These are phyloP conservation scores for Goniozus legneri DNA, from an alignment of 1,140 invertebrate species.

Conservation along the genomic window DNA sequence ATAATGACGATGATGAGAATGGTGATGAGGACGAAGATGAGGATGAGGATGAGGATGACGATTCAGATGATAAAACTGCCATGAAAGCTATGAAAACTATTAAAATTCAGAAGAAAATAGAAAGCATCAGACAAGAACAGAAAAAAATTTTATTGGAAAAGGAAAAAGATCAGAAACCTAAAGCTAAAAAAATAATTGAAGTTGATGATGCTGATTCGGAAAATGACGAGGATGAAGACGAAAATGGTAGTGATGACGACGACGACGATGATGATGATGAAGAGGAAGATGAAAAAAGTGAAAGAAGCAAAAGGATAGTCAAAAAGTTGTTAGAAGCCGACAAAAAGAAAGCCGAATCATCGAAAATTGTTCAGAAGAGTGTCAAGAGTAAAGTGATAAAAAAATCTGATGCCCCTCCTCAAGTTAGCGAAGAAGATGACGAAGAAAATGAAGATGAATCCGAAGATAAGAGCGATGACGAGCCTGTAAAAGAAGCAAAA, in stretches of 20 bases:
- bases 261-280: slow-evolving; percentile 16
- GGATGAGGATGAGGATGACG: background rate
- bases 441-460: slow-evolving; percentile 6
- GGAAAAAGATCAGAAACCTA: no score
- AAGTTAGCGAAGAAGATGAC: background rate
- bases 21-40: slow-evolving; percentile 14
- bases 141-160: no score
- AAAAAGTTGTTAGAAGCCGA: slow-evolving; percentile 6
- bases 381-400: slow-evolving; percentile 2
- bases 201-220: background rate
- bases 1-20: slow-evolving; percentile 18
- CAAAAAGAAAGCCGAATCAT: no score
- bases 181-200: background rate
- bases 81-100: background rate
- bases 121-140: no score
- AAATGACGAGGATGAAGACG: slow-evolving; percentile 10
- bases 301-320: background rate
- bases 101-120: no score
- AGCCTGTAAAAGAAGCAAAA: slow-evolving; percentile 10
- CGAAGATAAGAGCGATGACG: slow-evolving; percentile 13
- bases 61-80: background rate
- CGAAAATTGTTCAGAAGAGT: background rate
- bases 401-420: slow-evolving; percentile 2
- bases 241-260: background rate
- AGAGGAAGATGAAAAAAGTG: slow-evolving; percentile 11